phyloP scores from a whole-genome alignment of 2,888 invertebrate species.

The Hydriomena furcata region DNA sequence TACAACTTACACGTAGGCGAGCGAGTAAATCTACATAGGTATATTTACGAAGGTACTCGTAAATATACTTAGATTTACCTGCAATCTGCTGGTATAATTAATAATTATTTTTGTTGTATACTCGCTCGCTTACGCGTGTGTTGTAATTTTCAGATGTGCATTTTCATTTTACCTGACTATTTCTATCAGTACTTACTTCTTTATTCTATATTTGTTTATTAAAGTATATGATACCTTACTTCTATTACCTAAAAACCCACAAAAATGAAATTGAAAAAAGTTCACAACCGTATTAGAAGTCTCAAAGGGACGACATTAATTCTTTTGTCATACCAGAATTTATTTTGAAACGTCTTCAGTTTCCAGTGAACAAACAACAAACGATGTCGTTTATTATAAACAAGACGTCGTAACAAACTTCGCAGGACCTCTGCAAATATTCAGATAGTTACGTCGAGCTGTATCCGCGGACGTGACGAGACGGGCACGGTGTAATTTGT shows the following conservation, averaged over 20 bases:
- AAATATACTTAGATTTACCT: too few species aligned
- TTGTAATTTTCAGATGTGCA: conserved; percentile 2
- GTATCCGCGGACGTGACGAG: conserved; percentile 32
- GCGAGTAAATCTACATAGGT: background rate
- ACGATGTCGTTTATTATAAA: conserved; percentile 27
- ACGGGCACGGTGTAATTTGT: conserved; percentile 32
- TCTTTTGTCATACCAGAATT: background rate
- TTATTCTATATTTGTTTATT: too few species aligned
- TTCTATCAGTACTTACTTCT: too few species aligned
- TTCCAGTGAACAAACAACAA: conserved; percentile 18
- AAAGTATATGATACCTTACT: too few species aligned
- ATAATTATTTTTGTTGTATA: too few species aligned
- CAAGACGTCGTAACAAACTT: conserved; percentile 22
- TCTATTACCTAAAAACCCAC: too few species aligned
- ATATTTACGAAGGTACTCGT: too few species aligned
- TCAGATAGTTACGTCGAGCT: conserved; percentile 30
- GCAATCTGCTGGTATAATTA: too few species aligned
- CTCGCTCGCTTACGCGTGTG: background rate
- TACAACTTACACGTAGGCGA: background rate
- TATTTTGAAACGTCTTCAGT: conserved; percentile 12
- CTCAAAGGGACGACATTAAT: background rate
- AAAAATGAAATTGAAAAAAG: too few species aligned
- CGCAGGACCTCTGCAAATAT: conserved; percentile 27
- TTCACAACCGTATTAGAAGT: too few species aligned
- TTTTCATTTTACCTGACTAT: conserved; percentile 17